phyloP scores from a whole-genome alignment of 1,140 invertebrate genomes.

The Lasaia peninsularis region DNA sequence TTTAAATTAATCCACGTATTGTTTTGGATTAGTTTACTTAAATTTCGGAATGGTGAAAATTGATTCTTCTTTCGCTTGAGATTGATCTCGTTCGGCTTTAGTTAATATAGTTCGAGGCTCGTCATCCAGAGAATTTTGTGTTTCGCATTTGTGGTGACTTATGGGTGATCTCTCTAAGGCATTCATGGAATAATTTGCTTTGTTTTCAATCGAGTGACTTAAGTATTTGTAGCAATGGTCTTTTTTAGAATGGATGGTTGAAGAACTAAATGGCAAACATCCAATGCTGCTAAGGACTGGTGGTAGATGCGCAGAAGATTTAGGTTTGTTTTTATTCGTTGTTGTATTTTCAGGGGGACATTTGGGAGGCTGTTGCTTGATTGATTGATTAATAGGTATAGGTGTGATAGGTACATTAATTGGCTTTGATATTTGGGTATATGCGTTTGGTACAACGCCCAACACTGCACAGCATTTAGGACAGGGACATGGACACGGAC shows the following conservation, averaged over 20 bases:
- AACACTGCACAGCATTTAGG: conserved; percentile 25
- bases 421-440: conserved; percentile 8
- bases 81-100: conserved; percentile 24
- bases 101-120: conserved; percentile 22
- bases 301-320: neutral
- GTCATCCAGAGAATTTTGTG: neutral
- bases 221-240: conserved; percentile 1
- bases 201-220: conserved; percentile 23
- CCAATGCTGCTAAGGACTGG: neutral
- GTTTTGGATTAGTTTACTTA: neutral
- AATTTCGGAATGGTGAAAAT: conserved; percentile 31
- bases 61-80: conserved; percentile 20
- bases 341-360: neutral
- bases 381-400: neutral
- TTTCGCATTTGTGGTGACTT: neutral
- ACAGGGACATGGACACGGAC: conserved; percentile 8
- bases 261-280: neutral
- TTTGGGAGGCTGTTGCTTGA: neutral
- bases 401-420: conserved; percentile 8
- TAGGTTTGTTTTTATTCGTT: neutral
- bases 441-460: conserved; percentile 22
- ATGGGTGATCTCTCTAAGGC: conserved; percentile 7
- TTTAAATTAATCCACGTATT: neutral
- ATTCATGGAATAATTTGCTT: conserved; percentile 12
- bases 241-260: neutral